Evolutionary conservation across 2,797 vertebrate species (phyloP).

Genomic region (Melanogrammus aeglefinus): DNA sequence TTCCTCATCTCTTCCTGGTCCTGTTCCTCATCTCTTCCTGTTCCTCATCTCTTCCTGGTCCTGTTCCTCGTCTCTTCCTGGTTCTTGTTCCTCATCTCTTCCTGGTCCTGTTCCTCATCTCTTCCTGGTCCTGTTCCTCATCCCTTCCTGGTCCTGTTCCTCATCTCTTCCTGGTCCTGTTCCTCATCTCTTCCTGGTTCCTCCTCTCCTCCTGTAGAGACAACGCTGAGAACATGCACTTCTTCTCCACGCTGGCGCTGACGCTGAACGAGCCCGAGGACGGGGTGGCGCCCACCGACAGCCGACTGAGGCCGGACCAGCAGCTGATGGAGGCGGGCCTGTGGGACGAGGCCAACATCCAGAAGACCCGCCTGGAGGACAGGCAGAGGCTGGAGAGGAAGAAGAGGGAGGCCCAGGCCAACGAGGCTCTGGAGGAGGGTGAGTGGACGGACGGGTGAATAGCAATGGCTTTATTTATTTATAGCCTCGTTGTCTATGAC

Average conservation of each 20-base stretch:
- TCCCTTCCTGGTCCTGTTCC: background rate
- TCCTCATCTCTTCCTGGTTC: background rate
- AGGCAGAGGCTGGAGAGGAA: conserved; percentile 84
- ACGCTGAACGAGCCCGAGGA: conserved; percentile 87
- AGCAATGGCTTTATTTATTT: background rate
- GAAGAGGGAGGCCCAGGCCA: conserved; percentile 80
- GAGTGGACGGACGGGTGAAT: conserved; percentile 32
- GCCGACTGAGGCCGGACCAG: conserved; percentile 88
- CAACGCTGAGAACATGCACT: conserved; percentile 95
- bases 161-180: background rate
- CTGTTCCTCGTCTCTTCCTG: no score
- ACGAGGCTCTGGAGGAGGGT: conserved; percentile 84
- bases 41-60: no score
- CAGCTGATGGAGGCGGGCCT: conserved; percentile 90
- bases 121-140: background rate
- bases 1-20: no score
- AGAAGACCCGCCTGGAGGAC: conserved; percentile 92
- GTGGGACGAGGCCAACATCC: conserved; percentile 91
- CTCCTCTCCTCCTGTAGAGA: conserved; percentile 69
- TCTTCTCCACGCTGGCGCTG: conserved; percentile 89
- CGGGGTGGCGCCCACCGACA: conserved; percentile 86
- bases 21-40: no score
- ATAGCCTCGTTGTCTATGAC: background rate
- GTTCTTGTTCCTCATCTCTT: background rate
- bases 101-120: background rate